Evolutionary conservation across 2,113 vertebrate species (phyloP).

Genomic region (Gymnorhina tibicen): DNA sequence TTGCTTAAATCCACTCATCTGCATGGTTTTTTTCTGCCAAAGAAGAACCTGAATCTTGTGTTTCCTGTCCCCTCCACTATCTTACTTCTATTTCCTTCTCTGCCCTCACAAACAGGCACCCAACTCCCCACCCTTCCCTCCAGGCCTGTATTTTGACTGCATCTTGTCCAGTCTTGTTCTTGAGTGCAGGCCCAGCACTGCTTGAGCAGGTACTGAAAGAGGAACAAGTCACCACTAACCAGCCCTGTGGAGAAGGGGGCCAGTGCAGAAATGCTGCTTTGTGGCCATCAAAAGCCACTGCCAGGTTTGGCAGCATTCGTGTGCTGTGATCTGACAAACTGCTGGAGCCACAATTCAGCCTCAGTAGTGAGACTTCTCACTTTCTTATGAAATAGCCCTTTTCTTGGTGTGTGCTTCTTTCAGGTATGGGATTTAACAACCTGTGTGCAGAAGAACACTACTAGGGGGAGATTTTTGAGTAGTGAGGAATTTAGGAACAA

Average conservation of each 20-base stretch:
- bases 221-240: not conserved
- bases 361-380: not conserved
- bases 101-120: not conserved
- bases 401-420: not conserved
- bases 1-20: not conserved
- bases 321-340: not conserved
- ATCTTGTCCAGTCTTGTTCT: not conserved
- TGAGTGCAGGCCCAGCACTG: not conserved
- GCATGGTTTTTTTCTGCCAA: not conserved
- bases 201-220: not conserved
- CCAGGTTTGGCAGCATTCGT: fast-evolving
- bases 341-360: not conserved
- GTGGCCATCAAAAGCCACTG: not conserved
- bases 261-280: not conserved
- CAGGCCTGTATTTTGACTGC: not conserved
- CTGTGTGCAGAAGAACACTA: not conserved
- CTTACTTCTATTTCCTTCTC: not conserved
- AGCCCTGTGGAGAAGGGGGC: not conserved
- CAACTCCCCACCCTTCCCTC: not conserved
- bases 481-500: not conserved
- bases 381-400: not conserved
- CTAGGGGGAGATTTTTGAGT: not conserved
- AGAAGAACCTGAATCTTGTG: not conserved
- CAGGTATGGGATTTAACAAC: not conserved
- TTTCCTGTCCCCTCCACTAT: not conserved